phyloP scores from a whole-genome alignment of 1,140 invertebrate species.

The Bilobella aurantiaca region DNA sequence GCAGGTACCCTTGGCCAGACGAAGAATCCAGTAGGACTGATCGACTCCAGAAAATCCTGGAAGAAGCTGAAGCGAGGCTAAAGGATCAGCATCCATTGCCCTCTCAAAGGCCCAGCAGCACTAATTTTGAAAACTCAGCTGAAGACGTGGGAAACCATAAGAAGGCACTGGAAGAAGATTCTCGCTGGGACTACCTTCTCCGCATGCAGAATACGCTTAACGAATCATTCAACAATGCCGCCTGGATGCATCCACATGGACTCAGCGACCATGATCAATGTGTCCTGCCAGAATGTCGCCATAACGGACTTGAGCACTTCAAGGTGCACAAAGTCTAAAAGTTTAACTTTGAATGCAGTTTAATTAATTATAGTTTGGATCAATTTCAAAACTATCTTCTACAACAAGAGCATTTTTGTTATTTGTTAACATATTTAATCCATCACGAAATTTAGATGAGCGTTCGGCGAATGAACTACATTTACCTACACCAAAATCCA shows the following conservation, averaged over 20 bases:
- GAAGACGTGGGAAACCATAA: background rate
- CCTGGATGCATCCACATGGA: conserved; percentile 17
- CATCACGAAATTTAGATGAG: too few species aligned
- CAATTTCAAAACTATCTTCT: too few species aligned
- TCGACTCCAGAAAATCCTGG: too few species aligned
- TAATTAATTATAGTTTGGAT: too few species aligned
- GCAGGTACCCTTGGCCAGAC: too few species aligned
- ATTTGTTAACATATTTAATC: too few species aligned
- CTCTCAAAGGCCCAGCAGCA: too few species aligned
- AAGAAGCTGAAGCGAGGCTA: background rate
- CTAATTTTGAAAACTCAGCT: too few species aligned
- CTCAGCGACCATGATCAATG: conserved; percentile 16
- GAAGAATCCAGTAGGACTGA: too few species aligned
- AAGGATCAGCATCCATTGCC: background rate
- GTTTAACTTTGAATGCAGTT: too few species aligned
- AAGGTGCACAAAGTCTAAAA: too few species aligned
- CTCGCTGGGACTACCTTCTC: background rate
- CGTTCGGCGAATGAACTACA: conserved; percentile 17
- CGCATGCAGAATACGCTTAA: conserved; percentile 4
- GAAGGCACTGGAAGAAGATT: background rate
- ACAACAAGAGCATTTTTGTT: too few species aligned
- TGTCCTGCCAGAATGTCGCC: conserved; percentile 7
- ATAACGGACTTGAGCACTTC: conserved; percentile 9
- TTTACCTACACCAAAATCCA: conserved; percentile 13
- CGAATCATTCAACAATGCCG: conserved; percentile 10